phyloP scores from a whole-genome alignment of 2,113 vertebrate genomes.

The Equus quagga region DNA sequence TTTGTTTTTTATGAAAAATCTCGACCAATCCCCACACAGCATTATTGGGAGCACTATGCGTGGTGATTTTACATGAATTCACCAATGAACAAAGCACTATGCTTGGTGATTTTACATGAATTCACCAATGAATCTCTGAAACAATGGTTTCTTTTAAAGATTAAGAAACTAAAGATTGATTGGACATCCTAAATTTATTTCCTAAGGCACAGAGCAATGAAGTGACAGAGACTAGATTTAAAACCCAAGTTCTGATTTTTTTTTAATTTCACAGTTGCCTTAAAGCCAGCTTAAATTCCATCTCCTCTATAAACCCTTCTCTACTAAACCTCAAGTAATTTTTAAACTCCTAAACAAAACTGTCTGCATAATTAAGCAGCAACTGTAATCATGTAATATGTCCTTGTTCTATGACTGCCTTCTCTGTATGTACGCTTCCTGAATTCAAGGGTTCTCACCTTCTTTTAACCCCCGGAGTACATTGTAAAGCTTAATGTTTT shows the following conservation, averaged over 20 bases:
- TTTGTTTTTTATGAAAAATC: neutral
- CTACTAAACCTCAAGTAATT: constrained; percentile 31
- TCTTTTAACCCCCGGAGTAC: neutral
- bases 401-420: neutral
- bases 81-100: neutral
- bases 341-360: constrained; percentile 48
- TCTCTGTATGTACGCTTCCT: neutral
- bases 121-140: neutral
- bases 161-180: constrained; percentile 4
- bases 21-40: accelerated
- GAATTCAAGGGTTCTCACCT: neutral
- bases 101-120: neutral
- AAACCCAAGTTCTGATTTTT: neutral
- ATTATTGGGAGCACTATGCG: neutral
- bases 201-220: neutral
- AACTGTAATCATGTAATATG: neutral
- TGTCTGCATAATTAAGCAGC: neutral
- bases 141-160: neutral
- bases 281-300: constrained; percentile 47
- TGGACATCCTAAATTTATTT: neutral
- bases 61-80: neutral
- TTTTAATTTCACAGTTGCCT: constrained; percentile 10
- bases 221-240: constrained; percentile 16
- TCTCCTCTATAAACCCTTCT: neutral
- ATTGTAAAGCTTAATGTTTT: neutral